phyloP scores from a whole-genome alignment of 1,140 invertebrate species.

The Zaprionus capensis region DNA sequence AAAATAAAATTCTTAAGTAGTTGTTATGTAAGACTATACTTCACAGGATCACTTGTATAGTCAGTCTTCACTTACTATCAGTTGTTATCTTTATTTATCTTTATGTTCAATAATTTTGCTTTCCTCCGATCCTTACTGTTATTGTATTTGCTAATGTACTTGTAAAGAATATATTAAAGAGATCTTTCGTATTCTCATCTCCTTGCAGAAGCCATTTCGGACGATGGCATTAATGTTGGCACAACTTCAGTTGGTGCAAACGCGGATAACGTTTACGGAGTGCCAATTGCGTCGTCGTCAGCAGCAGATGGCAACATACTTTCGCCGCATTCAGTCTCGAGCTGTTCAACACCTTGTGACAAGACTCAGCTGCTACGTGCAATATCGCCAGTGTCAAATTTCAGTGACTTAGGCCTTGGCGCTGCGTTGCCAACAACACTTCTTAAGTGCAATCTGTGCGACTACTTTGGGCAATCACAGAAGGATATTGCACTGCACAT shows the following conservation, averaged over 20 bases:
- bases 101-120: too few species aligned
- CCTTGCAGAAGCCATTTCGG: constrained; percentile 49
- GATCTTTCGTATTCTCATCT: background rate
- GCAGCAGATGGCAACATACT: constrained; percentile 44
- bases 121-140: too few species aligned
- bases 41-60: too few species aligned
- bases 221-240: constrained; percentile 39
- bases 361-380: constrained; percentile 27
- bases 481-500: constrained; percentile 71
- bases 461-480: constrained; percentile 78
- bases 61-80: too few species aligned
- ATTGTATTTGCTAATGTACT: too few species aligned
- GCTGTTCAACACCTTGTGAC: constrained; percentile 49
- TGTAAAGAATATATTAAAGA: too few species aligned
- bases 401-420: constrained; percentile 22
- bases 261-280: constrained; percentile 26
- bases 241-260: background rate
- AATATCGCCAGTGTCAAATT: constrained; percentile 24
- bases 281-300: constrained; percentile 3
- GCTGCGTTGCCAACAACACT: constrained; percentile 40
- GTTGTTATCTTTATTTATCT: too few species aligned
- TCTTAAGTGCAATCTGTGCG: constrained; percentile 80
- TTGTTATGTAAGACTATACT: too few species aligned
- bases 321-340: constrained; percentile 58
- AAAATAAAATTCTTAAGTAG: too few species aligned